These are phyloP conservation scores for Yoshiicerus persimilis DNA, from an alignment of 1,140 invertebrate genomes.

Conservation along the genomic window DNA sequence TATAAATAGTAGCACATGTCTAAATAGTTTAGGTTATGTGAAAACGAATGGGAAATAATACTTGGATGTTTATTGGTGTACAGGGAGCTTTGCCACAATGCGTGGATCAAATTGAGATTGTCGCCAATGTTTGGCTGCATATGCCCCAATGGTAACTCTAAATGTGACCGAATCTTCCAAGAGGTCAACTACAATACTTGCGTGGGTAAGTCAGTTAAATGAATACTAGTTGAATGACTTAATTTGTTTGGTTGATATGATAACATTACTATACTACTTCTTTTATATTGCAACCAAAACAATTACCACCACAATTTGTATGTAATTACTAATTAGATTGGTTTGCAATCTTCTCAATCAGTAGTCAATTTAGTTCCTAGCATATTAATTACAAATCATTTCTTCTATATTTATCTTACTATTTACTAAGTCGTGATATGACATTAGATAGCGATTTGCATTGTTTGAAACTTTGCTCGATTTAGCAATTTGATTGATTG, in stretches of 20 bases:
- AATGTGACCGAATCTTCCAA: slow-evolving; percentile 80
- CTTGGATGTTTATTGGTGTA: slow-evolving; percentile 46
- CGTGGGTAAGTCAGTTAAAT: slow-evolving; percentile 69
- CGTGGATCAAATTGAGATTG: slow-evolving; percentile 76
- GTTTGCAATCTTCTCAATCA: background rate
- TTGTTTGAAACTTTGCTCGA: slow-evolving; percentile 6
- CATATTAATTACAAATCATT: background rate
- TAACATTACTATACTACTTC: too few relatives aligned
- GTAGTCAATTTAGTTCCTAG: background rate
- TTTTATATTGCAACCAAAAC: background rate
- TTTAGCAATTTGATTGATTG: background rate
- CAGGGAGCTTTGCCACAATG: slow-evolving; percentile 78
- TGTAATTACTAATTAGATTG: slow-evolving; percentile 7
- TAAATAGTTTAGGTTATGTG: background rate
- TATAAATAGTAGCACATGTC: background rate
- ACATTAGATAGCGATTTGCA: background rate
- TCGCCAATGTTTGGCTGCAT: slow-evolving; percentile 88
- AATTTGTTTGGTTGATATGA: background rate
- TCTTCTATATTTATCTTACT: background rate
- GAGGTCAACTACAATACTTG: slow-evolving; percentile 87
- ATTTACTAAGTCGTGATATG: background rate
- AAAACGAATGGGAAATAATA: background rate
- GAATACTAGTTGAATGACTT: background rate
- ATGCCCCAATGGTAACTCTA: slow-evolving; percentile 81
- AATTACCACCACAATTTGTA: background rate